Percentiles rank a stretch among this genome's conserved stretches.
phyloP scores from a whole-genome alignment of 2,888 invertebrate genomes.

The Tuta absoluta region DNA sequence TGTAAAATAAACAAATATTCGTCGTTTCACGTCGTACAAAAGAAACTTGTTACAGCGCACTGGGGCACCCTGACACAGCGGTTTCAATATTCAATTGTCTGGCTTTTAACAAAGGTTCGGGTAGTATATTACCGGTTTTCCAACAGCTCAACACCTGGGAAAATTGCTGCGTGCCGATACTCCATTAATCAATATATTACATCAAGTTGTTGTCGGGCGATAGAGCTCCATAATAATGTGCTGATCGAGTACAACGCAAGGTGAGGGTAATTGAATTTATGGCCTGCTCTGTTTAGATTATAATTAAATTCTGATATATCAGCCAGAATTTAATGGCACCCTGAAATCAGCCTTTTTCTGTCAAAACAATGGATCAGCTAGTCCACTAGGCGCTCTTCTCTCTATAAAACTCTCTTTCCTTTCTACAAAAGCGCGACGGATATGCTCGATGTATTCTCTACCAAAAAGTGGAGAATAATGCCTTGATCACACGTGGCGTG shows the following conservation, averaged over 20 bases:
- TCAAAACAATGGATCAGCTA: too few relatives aligned
- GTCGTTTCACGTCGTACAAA: constrained; percentile 9
- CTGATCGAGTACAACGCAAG: constrained; percentile 14
- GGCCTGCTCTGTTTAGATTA: background rate
- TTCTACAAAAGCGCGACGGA: too few relatives aligned
- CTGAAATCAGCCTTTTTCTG: too few relatives aligned
- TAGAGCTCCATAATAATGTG: constrained; percentile 48
- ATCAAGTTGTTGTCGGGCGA: constrained; percentile 52
- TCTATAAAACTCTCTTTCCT: too few relatives aligned
- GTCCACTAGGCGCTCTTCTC: too few relatives aligned
- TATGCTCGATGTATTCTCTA: too few relatives aligned
- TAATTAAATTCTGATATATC: too few relatives aligned
- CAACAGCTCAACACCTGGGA: constrained; percentile 52
- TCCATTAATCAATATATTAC: constrained; percentile 63
- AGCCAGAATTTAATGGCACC: too few relatives aligned
- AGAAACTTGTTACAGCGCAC: constrained; percentile 17
- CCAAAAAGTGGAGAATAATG: too few relatives aligned
- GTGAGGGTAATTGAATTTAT: background rate
- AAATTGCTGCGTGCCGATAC: constrained; percentile 62
- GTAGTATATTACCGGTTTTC: constrained; percentile 58
- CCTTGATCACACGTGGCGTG: too few relatives aligned
- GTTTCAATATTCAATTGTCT: constrained; percentile 25
- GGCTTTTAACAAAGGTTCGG: constrained; percentile 27
- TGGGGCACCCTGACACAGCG: constrained; percentile 10
- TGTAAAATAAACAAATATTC: background rate